These are phyloP conservation scores for Ladona fulva DNA, from an alignment of 1,140 invertebrate species.

Conservation along the genomic window DNA sequence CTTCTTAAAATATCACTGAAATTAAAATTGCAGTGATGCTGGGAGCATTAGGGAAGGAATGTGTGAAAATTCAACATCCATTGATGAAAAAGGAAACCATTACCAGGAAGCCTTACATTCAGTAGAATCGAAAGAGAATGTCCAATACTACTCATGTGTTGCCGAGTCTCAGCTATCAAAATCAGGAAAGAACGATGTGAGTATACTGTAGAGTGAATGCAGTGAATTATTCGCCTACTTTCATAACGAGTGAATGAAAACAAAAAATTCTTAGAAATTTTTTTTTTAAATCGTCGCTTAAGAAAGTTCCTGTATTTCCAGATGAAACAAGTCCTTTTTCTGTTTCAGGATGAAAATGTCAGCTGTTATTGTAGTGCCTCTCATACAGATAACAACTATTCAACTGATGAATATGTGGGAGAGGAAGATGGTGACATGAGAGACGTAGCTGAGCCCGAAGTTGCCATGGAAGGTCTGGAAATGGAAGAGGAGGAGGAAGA, in stretches of 20 bases:
- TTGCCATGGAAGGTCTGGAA: neutral
- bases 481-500: neutral
- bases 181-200: neutral
- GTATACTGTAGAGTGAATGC: neutral
- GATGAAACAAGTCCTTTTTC: neutral
- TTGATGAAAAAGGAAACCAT: neutral
- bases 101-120: neutral
- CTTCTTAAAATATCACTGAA: too few species aligned
- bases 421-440: slow-evolving; percentile 32
- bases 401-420: slow-evolving; percentile 50
- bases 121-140: neutral
- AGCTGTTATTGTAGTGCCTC: slow-evolving; percentile 60
- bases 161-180: neutral
- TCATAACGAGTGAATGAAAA: too few species aligned
- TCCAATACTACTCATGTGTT: neutral
- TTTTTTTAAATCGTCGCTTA: too few species aligned
- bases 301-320: too few species aligned
- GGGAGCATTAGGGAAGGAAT: neutral
- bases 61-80: neutral
- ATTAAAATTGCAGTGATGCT: neutral
- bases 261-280: too few species aligned
- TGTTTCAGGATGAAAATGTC: slow-evolving; percentile 41
- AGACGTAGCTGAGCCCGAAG: slow-evolving; percentile 33
- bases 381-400: slow-evolving; percentile 54
- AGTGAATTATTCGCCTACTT: too few species aligned